Conservation (phyloP, 2,113 vertebrate genomes). For the Ochotona curzoniae region DNA sequence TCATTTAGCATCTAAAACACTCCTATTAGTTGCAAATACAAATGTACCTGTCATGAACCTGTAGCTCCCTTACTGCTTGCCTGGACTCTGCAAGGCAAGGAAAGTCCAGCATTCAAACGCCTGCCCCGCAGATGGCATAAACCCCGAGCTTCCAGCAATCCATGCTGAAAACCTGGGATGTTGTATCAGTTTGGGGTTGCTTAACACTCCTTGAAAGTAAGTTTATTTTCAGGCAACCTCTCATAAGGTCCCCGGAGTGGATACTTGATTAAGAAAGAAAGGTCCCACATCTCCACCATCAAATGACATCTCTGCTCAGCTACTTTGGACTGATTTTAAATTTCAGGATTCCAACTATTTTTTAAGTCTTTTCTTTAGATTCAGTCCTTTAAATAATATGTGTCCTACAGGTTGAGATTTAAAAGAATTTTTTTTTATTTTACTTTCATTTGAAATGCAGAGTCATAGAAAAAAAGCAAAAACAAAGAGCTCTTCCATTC, state of each 20-base stretch:
- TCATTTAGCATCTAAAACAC: not conserved
- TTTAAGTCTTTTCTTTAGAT: not conserved
- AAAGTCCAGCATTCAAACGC: not conserved
- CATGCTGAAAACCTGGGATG: slow-evolving; percentile 41
- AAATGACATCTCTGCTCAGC: not conserved
- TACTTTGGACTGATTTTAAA: not conserved
- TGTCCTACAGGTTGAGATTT: slow-evolving; percentile 29
- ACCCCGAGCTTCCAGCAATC: not conserved
- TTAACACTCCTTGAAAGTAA: slow-evolving; percentile 36
- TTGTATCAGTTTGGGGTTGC: not conserved
- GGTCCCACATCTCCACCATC: not conserved
- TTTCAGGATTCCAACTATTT: not conserved
- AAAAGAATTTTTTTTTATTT: too few species aligned
- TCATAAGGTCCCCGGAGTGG: not conserved
- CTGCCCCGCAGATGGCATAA: not conserved
- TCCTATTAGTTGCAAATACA: not conserved
- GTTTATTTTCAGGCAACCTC: slow-evolving; percentile 46
- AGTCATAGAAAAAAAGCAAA: too few species aligned
- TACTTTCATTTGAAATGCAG: too few species aligned
- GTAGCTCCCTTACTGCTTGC: not conserved
- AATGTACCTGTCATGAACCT: not conserved
- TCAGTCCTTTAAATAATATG: not conserved
- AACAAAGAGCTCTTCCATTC: too few species aligned
- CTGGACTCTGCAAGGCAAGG: not conserved
- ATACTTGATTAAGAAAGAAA: not conserved